Evolutionary conservation across 2,113 vertebrate species (phyloP).

Genomic region (Scalopus aquaticus): DNA sequence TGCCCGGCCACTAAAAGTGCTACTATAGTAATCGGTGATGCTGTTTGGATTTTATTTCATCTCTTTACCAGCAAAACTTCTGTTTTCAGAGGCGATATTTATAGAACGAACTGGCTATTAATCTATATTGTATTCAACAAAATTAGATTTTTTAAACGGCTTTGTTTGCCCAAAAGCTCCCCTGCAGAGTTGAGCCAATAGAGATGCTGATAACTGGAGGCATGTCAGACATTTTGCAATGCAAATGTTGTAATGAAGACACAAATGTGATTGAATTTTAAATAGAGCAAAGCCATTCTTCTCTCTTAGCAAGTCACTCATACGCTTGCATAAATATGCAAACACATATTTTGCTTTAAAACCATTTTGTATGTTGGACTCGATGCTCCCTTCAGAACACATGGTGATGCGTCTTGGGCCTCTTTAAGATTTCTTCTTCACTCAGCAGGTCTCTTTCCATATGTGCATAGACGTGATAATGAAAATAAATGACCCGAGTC

Average conservation of each 20-base stretch:
- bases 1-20: background rate
- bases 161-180: slow-evolving; percentile 44
- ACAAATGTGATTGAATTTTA: slow-evolving; percentile 50
- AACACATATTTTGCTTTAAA: slow-evolving; percentile 17
- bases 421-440: background rate
- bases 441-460: background rate
- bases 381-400: background rate
- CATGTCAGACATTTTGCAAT: slow-evolving; percentile 17
- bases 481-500: background rate
- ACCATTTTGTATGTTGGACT: background rate
- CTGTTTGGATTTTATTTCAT: slow-evolving; percentile 50
- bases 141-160: slow-evolving; percentile 46
- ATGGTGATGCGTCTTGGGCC: background rate
- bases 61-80: slow-evolving; percentile 51
- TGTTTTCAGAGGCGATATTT: slow-evolving; percentile 61
- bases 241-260: slow-evolving; percentile 35
- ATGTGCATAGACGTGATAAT: background rate
- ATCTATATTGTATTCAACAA: slow-evolving; percentile 53
- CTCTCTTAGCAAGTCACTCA: background rate
- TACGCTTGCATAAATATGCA: slow-evolving; percentile 25
- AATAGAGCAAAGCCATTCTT: slow-evolving; percentile 11
- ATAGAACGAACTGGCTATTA: slow-evolving; percentile 51
- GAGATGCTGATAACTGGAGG: background rate
- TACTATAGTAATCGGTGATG: background rate
- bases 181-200: slow-evolving; percentile 1